Base-by-base conservation (phyloP, 2,888 invertebrate genomes). In the Perizoma flavofasciatum region DNA sequence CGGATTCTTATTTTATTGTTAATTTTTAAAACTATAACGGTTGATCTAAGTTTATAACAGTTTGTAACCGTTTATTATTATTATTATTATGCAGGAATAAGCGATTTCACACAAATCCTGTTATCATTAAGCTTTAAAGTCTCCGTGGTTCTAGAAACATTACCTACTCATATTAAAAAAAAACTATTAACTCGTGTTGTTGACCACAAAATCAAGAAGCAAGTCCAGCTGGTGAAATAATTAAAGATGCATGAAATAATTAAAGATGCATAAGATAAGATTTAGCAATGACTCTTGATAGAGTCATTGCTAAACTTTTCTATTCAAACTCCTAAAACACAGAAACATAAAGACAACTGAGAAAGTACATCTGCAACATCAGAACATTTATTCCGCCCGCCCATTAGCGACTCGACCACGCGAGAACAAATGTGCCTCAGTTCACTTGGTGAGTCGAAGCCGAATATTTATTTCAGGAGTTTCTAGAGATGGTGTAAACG, bases 341-440 rank as follows among this genome's bases (percentile, higher is more conserved):
- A 52, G 33, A 35, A 54, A 56, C 54, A 49, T 45, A 59, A 56
- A 60, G 54, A 54, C 55, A 54, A 51, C 37, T 51, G 44, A 53
- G 50, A 50, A 64, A 56, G 56, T 57, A 50, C 63, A 69, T 65
- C 65, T 67, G 69, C 67, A 66, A 63, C 51, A 57, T 52, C 54
- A 32, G 56, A 67, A 59, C 66, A 71, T 76, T 71, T 76, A 74
- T 77, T 77, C 71, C 65, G 48, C 61, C 59, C 59, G 64, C 56
- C 67, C 67, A 67, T 69, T 69, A 69, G 61, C 61, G 61, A 63
- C 43, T 66, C 66, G 66, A 69, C 69, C 69, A 67, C 69, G 67
- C 69, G 66, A 69, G 67, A 69, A 69, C 65, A 67, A 69, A 69
- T 69, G 66, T 67, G 65, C 61, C 67, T 64, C 63, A 69, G 63